Percentiles rank a stretch among this genome's conserved stretches.
Conservation (phyloP, 1,140 invertebrate species). For the Drosophila lini region DNA sequence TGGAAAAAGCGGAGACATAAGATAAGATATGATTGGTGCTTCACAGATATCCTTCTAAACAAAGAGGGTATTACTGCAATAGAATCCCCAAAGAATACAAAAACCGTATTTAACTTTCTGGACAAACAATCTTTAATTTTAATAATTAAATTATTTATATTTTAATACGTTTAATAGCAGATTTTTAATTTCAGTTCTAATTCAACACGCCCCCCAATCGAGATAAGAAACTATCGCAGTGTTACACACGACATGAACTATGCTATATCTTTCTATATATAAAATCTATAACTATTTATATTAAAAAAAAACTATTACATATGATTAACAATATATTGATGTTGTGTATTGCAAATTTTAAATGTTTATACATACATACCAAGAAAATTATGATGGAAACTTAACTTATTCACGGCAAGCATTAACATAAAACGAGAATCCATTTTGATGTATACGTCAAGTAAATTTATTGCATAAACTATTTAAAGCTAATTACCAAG, state of each 20-base stretch:
- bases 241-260: constrained; percentile 59
- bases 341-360: constrained; percentile 82
- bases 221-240: constrained; percentile 42
- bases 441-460: constrained; percentile 79
- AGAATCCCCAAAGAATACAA: constrained; percentile 3
- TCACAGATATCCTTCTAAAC: constrained; percentile 55
- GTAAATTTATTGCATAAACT: constrained; percentile 69
- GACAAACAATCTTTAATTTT: background rate
- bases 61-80: constrained; percentile 20
- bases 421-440: constrained; percentile 32
- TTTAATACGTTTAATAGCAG: background rate
- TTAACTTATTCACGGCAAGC: constrained; percentile 60
- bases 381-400: constrained; percentile 53
- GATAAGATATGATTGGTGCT: constrained; percentile 65
- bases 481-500: constrained; percentile 53
- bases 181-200: background rate
- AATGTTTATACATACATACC: constrained; percentile 77
- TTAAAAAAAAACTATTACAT: constrained; percentile 54
- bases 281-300: constrained; percentile 71
- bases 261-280: constrained; percentile 58
- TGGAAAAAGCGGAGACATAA: constrained; percentile 14
- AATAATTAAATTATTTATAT: background rate
- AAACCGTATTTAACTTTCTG: background rate
- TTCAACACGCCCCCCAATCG: background rate
- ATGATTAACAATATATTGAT: constrained; percentile 82